Conservation (phyloP, 2,113 vertebrate genomes). For the Thymallus thymallus region DNA sequence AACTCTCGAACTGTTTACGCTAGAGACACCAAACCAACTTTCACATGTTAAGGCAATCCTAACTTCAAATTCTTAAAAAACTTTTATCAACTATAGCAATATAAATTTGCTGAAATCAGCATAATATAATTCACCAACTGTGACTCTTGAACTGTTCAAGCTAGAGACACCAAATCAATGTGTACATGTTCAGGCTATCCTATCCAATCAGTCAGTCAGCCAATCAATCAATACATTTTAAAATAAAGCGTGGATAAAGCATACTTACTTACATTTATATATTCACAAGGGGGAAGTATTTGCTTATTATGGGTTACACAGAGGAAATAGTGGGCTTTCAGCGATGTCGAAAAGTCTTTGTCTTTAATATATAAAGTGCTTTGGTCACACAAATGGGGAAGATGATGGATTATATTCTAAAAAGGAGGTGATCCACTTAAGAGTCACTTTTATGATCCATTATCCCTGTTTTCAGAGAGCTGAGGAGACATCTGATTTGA, state of each 20-base stretch:
- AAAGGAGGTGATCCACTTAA: conserved; percentile 7
- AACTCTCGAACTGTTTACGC: no score
- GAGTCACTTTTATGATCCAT: conserved; percentile 5
- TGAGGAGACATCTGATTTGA: not conserved
- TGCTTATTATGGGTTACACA: conserved; percentile 1
- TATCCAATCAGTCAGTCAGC: no score
- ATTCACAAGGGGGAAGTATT: conserved; percentile 25
- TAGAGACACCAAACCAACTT: no score
- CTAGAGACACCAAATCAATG: no score
- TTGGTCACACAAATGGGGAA: conserved; percentile 22
- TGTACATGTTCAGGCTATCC: no score
- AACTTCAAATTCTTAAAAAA: no score
- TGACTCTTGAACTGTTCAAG: no score
- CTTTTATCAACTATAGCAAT: no score
- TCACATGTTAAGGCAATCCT: no score
- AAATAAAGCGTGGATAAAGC: conserved; percentile 19
- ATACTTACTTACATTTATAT: conserved; percentile 21
- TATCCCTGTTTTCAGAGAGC: conserved; percentile 18
- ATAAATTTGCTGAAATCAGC: no score
- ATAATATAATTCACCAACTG: no score
- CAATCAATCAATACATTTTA: no score
- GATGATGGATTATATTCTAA: conserved; percentile 26
- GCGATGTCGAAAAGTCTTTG: conserved; percentile 1
- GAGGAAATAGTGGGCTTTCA: conserved; percentile 5
- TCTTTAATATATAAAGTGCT: conserved; percentile 35